phyloP scores from a whole-genome alignment of 2,113 vertebrate genomes.

The Chaenocephalus aceratus region DNA sequence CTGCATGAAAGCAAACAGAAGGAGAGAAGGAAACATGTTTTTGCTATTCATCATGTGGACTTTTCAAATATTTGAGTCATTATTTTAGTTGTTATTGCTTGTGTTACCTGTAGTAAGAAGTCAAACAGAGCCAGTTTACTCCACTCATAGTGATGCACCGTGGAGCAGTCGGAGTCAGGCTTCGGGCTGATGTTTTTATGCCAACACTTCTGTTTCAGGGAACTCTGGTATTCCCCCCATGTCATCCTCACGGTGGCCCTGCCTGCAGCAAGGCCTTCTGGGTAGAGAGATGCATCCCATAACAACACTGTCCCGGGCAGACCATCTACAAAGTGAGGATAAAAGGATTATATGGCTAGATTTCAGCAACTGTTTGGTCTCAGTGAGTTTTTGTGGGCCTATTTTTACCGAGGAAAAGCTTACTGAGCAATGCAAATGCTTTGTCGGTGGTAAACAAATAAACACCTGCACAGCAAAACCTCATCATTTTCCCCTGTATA shows the following conservation, averaged over 20 bases:
- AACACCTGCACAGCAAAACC: background rate
- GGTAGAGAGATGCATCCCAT: constrained; percentile 89
- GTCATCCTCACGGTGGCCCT: constrained; percentile 86
- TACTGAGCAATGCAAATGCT: background rate
- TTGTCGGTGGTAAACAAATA: background rate
- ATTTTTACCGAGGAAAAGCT: constrained; percentile 19
- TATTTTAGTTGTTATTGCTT: background rate
- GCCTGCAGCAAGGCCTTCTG: constrained; percentile 81
- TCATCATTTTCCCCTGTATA: background rate
- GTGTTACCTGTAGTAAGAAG: constrained; percentile 93
- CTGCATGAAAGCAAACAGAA: background rate
- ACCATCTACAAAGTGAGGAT: constrained; percentile 78
- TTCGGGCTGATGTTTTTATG: constrained; percentile 87
- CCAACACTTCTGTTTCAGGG: constrained; percentile 92
- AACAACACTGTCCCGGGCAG: constrained; percentile 87
- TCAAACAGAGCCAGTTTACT: constrained; percentile 95
- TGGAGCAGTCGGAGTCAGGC: constrained; percentile 88
- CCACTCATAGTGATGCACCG: constrained; percentile 93
- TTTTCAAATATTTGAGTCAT: background rate
- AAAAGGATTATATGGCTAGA: constrained; percentile 22
- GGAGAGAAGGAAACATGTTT: background rate
- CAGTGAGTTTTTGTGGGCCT: constrained; percentile 9
- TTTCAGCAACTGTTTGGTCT: constrained; percentile 21
- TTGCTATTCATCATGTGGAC: background rate
- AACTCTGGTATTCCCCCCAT: constrained; percentile 90